Conservation (phyloP, 2,113 vertebrate species). For the Coryphaenoides rupestris region DNA sequence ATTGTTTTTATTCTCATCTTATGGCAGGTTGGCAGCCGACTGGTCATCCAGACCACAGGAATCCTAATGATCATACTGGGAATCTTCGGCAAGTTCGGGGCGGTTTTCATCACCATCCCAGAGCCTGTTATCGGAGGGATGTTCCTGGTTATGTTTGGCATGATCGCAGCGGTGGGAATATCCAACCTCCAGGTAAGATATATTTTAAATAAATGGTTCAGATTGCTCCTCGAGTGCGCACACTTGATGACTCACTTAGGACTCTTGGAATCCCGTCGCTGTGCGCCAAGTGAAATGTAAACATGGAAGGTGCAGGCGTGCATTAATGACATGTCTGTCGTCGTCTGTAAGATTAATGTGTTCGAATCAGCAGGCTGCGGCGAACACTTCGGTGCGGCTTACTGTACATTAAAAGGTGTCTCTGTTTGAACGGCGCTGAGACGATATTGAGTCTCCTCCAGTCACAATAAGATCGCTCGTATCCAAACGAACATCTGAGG, state of each 20-base stretch:
- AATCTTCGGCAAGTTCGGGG: slow-evolving; percentile 78
- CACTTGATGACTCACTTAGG: background rate
- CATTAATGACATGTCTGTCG: background rate
- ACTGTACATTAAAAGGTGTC: background rate
- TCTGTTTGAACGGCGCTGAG: background rate
- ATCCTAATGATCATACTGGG: slow-evolving; percentile 75
- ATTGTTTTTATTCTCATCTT: too few species aligned
- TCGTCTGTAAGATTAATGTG: too few species aligned
- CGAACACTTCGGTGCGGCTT: background rate
- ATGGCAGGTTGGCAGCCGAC: slow-evolving; percentile 78
- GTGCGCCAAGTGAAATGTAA: background rate
- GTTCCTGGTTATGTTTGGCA: slow-evolving; percentile 81
- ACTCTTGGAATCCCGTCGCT: background rate
- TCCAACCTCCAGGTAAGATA: slow-evolving; percentile 79
- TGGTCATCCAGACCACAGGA: slow-evolving; percentile 73
- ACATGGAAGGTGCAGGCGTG: background rate
- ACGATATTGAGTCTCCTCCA: background rate
- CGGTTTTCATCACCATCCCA: slow-evolving; percentile 78
- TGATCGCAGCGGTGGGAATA: slow-evolving; percentile 78
- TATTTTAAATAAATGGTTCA: too few species aligned
- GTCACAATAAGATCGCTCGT: background rate
- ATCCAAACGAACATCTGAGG: background rate
- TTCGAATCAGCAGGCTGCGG: background rate
- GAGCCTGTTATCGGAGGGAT: slow-evolving; percentile 80
- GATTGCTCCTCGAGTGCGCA: background rate